Percentiles rank a stretch among this genome's conserved stretches.
phyloP scores from a whole-genome alignment of 2,888 invertebrate genomes.

The Volucella bombylans region DNA sequence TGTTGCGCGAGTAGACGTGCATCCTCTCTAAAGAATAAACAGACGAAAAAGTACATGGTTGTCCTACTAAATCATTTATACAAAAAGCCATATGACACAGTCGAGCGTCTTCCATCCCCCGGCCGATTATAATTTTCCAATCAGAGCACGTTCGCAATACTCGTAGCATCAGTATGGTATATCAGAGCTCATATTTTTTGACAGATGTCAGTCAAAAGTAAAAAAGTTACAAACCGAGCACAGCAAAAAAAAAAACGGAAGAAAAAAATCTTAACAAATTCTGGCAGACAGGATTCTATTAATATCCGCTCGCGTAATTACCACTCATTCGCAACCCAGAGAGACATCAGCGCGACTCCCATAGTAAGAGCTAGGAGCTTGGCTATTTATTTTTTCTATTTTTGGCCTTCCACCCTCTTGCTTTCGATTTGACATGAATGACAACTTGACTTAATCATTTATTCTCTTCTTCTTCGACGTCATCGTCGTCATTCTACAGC shows the following conservation, averaged over 20 bases:
- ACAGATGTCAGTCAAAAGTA: slow-evolving; percentile 62
- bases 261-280: slow-evolving; percentile 42
- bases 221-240: slow-evolving; percentile 30
- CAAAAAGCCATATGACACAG: no score
- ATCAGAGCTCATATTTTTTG: slow-evolving; percentile 62
- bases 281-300: slow-evolving; percentile 71
- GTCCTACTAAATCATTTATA: no score
- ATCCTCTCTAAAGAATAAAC: no score
- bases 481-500: slow-evolving; percentile 33
- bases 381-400: slow-evolving; percentile 42
- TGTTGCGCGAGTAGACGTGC: no score
- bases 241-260: background rate
- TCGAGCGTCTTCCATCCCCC: no score
- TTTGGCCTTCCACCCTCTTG: slow-evolving; percentile 21
- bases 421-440: slow-evolving; percentile 71
- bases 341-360: slow-evolving; percentile 41
- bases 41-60: no score
- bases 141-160: slow-evolving; percentile 60
- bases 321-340: slow-evolving; percentile 71
- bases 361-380: slow-evolving; percentile 36
- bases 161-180: slow-evolving; percentile 43
- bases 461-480: slow-evolving; percentile 60
- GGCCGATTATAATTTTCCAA: slow-evolving; percentile 7
- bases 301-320: slow-evolving; percentile 74
- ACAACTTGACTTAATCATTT: slow-evolving; percentile 74